These are phyloP conservation scores for Macheiramphus alcinus DNA, from an alignment of 2,113 vertebrate species.

Conservation along the genomic window DNA sequence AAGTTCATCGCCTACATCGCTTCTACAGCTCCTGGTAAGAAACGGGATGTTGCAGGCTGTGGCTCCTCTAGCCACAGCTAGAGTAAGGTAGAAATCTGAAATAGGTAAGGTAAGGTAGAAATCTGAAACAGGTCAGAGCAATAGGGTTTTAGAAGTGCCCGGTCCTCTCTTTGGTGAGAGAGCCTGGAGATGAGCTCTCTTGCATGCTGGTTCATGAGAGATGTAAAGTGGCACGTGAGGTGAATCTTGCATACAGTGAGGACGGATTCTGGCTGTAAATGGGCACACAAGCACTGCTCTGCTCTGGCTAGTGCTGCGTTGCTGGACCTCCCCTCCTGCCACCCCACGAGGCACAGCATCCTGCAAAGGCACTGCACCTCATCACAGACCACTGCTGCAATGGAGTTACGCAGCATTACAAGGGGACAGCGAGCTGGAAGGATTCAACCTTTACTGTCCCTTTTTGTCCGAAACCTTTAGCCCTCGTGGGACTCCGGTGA, in stretches of 20 bases:
- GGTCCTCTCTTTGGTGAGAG: background rate
- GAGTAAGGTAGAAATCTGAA: background rate
- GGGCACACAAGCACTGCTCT: background rate
- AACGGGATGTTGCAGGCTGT: background rate
- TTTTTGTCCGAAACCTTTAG: background rate
- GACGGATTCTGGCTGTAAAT: background rate
- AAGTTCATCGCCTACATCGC: background rate
- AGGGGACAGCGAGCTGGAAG: background rate
- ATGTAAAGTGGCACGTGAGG: background rate
- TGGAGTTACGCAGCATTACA: accelerated
- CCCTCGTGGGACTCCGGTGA: background rate
- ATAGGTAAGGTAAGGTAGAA: background rate
- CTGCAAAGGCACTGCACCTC: background rate
- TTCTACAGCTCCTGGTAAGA: background rate
- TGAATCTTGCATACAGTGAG: accelerated
- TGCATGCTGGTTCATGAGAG: background rate
- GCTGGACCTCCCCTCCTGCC: background rate
- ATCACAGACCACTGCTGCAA: background rate
- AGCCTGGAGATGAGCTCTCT: background rate
- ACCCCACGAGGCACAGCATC: accelerated
- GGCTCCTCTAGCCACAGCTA: background rate
- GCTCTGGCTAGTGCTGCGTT: background rate
- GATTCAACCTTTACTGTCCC: background rate
- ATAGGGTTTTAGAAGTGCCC: background rate
- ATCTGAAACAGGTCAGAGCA: background rate